phyloP scores from a whole-genome alignment of 1,140 invertebrate genomes.

The Cydia strobilella region DNA sequence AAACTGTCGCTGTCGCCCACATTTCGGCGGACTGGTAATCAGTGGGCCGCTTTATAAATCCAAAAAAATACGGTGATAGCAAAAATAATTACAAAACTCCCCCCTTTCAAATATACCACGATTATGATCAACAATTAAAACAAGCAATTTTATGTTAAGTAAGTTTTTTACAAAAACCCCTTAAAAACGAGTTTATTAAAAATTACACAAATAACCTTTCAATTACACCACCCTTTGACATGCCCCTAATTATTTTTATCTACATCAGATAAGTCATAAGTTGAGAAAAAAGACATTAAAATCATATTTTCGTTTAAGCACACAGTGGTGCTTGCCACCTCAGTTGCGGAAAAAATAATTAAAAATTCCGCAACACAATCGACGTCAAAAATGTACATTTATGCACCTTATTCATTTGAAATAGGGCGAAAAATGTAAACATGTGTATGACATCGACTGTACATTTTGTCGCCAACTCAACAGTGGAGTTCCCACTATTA shows the following conservation, averaged over 20 bases:
- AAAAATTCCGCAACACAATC: conserved; percentile 22
- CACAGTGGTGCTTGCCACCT: conserved; percentile 14
- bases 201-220: not conserved
- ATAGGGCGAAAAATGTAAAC: not conserved
- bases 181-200: conserved; percentile 3
- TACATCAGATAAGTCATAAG: not conserved
- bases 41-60: too few relatives aligned
- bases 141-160: not conserved
- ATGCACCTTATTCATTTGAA: too few relatives aligned
- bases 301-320: conserved; percentile 20
- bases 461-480: conserved; percentile 9
- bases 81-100: too few relatives aligned
- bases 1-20: too few relatives aligned
- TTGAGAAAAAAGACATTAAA: conserved; percentile 27
- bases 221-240: conserved; percentile 3
- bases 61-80: too few relatives aligned
- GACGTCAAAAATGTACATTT: too few relatives aligned
- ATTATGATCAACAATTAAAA: not conserved
- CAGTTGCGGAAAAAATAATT: conserved; percentile 33
- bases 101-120: not conserved
- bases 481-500: conserved; percentile 48
- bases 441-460: not conserved
- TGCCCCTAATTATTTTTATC: not conserved
- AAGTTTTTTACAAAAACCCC: not conserved
- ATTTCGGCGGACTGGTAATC: too few relatives aligned